Conservation (phyloP, 2,888 invertebrate genomes). For the Argyra leucocephala region DNA sequence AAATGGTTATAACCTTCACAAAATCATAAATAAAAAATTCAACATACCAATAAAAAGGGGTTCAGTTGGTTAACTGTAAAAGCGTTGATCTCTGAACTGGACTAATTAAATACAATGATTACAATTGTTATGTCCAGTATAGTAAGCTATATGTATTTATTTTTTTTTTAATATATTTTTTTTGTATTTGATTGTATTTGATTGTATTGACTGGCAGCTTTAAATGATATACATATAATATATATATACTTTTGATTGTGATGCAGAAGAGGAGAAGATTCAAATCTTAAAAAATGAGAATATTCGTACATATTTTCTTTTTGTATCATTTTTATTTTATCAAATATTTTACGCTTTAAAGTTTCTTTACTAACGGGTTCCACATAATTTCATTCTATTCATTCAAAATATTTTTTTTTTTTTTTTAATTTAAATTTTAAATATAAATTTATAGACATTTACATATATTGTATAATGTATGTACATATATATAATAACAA, state of each 20-base stretch:
- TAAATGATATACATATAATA: no score
- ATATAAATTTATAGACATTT: no score
- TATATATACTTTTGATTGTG: no score
- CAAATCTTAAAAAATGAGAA: neutral
- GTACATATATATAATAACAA: neutral
- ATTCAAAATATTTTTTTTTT: neutral
- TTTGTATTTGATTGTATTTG: neutral
- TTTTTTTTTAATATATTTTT: no score
- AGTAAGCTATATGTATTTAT: neutral
- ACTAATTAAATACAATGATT: constrained; percentile 44
- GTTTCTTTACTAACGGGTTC: neutral
- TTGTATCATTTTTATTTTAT: neutral
- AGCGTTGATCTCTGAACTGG: constrained; percentile 41
- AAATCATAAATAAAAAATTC: no score
- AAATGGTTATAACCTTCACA: neutral
- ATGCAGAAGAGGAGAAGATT: neutral
- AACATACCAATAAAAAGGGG: neutral
- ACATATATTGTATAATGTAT: no score
- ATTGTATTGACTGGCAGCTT: neutral
- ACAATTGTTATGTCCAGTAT: constrained; percentile 33
- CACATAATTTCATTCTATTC: neutral
- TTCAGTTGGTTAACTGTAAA: constrained; percentile 6
- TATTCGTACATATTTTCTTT: neutral
- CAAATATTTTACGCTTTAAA: neutral
- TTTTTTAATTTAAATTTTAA: no score